Evolutionary conservation across 2,113 vertebrate genomes (phyloP).

Genomic region (Tor tambroides): DNA sequence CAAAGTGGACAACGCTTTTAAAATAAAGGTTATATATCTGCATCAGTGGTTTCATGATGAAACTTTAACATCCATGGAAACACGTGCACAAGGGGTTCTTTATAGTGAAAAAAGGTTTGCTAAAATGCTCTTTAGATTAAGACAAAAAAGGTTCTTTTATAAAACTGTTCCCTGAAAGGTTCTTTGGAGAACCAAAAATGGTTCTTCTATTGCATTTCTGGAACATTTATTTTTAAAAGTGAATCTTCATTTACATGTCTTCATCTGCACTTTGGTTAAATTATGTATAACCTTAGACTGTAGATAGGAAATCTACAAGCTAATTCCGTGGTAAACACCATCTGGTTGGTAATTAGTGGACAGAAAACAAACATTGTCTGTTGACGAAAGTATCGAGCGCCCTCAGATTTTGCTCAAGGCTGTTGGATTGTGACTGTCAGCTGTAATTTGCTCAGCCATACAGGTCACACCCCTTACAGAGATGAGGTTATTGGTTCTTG

Average conservation of each 20-base stretch:
- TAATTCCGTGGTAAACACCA: constrained; percentile 17
- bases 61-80: neutral
- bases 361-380: neutral
- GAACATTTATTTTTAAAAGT: neutral
- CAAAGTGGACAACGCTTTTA: neutral
- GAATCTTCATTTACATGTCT: neutral
- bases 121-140: no score
- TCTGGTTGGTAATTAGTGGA: neutral
- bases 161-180: neutral
- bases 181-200: neutral
- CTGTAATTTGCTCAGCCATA: neutral
- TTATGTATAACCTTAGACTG: neutral
- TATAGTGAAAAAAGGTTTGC: no score
- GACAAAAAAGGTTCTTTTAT: no score
- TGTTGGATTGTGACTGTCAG: constrained; percentile 17
- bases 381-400: neutral
- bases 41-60: neutral
- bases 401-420: neutral
- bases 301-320: neutral
- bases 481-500: constrained; percentile 28
- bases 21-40: neutral
- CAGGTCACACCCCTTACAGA: constrained; percentile 16
- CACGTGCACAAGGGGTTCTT: neutral
- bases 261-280: neutral
- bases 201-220: neutral